phyloP scores from a whole-genome alignment of 2,113 vertebrate species.

The Pogonocichla stellata region DNA sequence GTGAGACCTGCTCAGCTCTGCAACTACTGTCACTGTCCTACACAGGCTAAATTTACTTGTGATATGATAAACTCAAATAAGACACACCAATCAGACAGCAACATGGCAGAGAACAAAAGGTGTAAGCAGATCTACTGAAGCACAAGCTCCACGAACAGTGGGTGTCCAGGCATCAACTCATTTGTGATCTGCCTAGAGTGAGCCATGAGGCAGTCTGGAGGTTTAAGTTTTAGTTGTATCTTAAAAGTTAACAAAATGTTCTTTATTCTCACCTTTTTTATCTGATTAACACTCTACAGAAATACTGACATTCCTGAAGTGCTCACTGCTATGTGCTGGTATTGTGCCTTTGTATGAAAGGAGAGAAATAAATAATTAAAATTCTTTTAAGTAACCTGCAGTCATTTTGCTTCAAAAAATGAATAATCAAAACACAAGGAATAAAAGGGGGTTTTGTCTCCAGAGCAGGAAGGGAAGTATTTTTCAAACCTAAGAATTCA shows the following conservation, averaged over 20 bases:
- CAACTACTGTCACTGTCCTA: background rate
- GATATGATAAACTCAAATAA: background rate
- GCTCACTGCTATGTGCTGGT: background rate
- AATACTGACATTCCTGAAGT: background rate
- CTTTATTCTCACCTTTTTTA: background rate
- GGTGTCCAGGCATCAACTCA: background rate
- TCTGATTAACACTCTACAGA: background rate
- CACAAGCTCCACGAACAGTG: background rate
- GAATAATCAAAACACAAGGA: constrained; percentile 45
- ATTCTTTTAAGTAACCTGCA: background rate
- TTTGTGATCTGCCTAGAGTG: background rate
- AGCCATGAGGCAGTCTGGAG: background rate
- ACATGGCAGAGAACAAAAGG: background rate
- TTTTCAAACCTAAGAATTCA: constrained; percentile 52
- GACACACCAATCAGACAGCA: background rate
- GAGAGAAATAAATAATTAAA: constrained; percentile 16
- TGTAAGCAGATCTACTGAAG: background rate
- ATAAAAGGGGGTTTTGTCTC: constrained; percentile 29
- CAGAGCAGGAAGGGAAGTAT: constrained; percentile 42
- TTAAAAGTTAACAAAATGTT: background rate
- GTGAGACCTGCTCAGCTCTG: background rate
- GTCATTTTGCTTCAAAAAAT: constrained; percentile 27
- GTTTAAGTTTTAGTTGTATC: background rate
- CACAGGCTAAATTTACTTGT: background rate
- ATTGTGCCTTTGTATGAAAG: background rate